Conservation (phyloP, 2,888 invertebrate species). For the Ochropleura plecta region DNA sequence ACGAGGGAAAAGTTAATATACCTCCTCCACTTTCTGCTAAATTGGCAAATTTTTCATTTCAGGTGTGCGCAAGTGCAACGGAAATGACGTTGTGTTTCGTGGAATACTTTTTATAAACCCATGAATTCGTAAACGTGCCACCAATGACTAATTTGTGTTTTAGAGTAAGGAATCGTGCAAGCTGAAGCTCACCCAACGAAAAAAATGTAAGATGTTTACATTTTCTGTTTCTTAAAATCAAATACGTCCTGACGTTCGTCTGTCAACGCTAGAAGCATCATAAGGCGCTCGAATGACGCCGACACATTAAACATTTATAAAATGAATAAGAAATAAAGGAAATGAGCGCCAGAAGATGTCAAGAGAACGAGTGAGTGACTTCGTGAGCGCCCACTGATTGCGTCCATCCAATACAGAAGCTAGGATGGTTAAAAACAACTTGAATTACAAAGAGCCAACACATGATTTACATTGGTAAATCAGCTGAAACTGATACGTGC, state of each 20-base stretch:
- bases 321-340: background rate
- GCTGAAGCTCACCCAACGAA: background rate
- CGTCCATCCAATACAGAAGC: background rate
- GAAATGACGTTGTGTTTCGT: slow-evolving; percentile 49
- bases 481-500: background rate
- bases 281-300: background rate
- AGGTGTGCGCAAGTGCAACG: slow-evolving; percentile 49
- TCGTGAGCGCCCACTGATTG: background rate
- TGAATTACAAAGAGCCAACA: background rate
- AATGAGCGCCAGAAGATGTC: background rate
- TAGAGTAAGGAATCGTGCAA: slow-evolving; percentile 6
- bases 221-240: slow-evolving; percentile 19
- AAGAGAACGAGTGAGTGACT: background rate
- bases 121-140: slow-evolving; percentile 38
- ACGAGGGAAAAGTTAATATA: slow-evolving; percentile 48
- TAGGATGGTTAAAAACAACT: background rate
- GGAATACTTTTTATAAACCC: slow-evolving; percentile 34
- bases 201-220: background rate
- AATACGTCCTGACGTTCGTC: background rate
- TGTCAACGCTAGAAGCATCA: background rate
- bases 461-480: background rate
- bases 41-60: slow-evolving; percentile 46
- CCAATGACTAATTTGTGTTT: slow-evolving; percentile 20
- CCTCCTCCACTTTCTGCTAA: slow-evolving; percentile 51
- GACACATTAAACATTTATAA: background rate